These are phyloP conservation scores for Falco cherrug DNA, from an alignment of 2,797 vertebrate species.

Conservation along the genomic window DNA sequence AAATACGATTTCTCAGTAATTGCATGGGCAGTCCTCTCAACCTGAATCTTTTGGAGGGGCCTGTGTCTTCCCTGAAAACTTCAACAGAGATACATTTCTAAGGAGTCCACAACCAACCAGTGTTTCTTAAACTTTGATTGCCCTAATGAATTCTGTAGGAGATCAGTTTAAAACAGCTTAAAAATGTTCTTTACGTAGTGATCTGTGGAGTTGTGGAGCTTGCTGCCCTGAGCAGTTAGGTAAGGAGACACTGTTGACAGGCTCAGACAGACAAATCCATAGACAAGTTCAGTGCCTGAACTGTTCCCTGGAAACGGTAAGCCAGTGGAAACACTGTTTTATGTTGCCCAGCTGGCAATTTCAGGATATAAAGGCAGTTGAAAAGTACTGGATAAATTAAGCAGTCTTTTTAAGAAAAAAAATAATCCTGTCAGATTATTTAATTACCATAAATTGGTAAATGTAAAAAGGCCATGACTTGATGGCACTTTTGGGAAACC, in stretches of 20 bases:
- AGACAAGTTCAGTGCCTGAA: not conserved
- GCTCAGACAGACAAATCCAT: not conserved
- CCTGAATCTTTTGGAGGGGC: not conserved
- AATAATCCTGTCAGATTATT: not conserved
- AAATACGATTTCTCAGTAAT: not conserved
- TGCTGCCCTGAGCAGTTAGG: not conserved
- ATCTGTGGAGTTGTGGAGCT: not conserved
- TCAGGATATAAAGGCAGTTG: not conserved
- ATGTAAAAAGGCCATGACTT: not conserved
- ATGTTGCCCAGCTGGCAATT: not conserved
- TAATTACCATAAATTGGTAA: not conserved
- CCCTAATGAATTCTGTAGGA: not conserved
- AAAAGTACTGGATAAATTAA: not conserved
- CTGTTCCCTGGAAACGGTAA: not conserved
- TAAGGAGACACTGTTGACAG: not conserved
- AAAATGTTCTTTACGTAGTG: not conserved
- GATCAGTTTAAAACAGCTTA: not conserved
- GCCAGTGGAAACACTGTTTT: not conserved
- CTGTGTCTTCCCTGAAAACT: not conserved
- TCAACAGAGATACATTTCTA: not conserved
- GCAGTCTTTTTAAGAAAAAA: not conserved
- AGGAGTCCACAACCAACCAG: not conserved
- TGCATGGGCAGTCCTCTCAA: not conserved
- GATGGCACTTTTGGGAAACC: not conserved
- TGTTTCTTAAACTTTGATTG: not conserved